Percentiles rank a stretch among this genome's conserved stretches.
Conservation (phyloP, 1,140 invertebrate genomes). For the Riptortus pedestris region DNA sequence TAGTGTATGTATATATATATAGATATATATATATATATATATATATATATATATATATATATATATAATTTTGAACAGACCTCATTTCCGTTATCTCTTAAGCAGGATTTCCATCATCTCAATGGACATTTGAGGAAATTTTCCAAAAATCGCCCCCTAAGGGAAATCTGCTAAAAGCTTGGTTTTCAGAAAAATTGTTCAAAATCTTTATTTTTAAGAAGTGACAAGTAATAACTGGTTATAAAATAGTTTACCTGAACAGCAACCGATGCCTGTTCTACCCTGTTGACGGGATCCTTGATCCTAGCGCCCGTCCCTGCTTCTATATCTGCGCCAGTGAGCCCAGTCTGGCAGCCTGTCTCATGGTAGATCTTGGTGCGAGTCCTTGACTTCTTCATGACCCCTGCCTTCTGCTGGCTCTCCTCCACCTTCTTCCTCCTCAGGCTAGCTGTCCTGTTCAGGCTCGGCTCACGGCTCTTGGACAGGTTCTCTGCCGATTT, state of each 20-base stretch:
- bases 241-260: constrained; percentile 27
- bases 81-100: no score
- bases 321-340: constrained; percentile 57
- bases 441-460: constrained; percentile 34
- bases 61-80: no score
- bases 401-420: constrained; percentile 29
- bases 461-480: constrained; percentile 34
- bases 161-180: no score
- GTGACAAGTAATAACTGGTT: neutral
- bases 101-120: no score
- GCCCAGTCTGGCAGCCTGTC: constrained; percentile 57
- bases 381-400: constrained; percentile 35
- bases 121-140: no score
- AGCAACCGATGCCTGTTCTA: constrained; percentile 26
- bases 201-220: no score
- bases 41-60: no score
- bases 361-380: constrained; percentile 69
- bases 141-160: no score
- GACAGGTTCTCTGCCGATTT: constrained; percentile 30
- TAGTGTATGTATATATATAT: no score
- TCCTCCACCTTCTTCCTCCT: constrained; percentile 32
- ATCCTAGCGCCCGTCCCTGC: constrained; percentile 51
- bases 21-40: no score
- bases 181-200: no score
- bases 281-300: constrained; percentile 25